Percentiles rank a stretch among this genome's conserved stretches.
These are phyloP conservation scores for Drosophila mimetica DNA, from an alignment of 2,888 invertebrate species.

Conservation along the genomic window DNA sequence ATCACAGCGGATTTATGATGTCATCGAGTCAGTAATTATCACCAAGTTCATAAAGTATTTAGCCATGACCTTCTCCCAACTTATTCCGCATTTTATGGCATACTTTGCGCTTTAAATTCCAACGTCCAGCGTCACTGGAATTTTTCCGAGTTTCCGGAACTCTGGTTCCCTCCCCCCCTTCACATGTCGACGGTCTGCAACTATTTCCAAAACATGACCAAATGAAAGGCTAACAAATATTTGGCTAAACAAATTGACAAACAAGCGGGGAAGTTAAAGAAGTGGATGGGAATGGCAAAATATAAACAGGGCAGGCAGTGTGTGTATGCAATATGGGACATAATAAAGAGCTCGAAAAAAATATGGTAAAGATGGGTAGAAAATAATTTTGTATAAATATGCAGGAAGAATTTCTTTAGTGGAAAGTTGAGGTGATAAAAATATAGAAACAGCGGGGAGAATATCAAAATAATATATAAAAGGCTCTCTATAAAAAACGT, in stretches of 20 bases:
- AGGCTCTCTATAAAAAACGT: too few species aligned
- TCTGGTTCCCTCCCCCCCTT: not conserved
- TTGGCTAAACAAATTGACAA: slow-evolving; percentile 50
- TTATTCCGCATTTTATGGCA: slow-evolving; percentile 7
- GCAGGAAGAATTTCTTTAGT: too few species aligned
- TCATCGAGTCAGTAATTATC: not conserved
- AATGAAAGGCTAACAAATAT: slow-evolving; percentile 51
- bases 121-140: slow-evolving; percentile 7
- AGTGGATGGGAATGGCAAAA: not conserved
- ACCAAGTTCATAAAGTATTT: not conserved
- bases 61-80: not conserved
- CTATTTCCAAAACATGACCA: slow-evolving; percentile 37
- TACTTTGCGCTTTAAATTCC: slow-evolving; percentile 8
- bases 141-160: slow-evolving; percentile 3
- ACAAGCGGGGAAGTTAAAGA: slow-evolving; percentile 13
- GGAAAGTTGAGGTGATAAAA: too few species aligned
- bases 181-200: slow-evolving; percentile 8
- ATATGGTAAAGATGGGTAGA: not conserved
- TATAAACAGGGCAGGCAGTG: slow-evolving; percentile 9
- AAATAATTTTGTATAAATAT: not conserved
- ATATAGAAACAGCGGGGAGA: too few species aligned
- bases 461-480: too few species aligned
- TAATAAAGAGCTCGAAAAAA: slow-evolving; percentile 7
- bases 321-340: slow-evolving; percentile 4
- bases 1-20: too few species aligned